Evolutionary conservation across 2,888 invertebrate genomes (phyloP), one percentile per base, ranked within the genome.

Genomic region (Oligia strigilis): DNA sequence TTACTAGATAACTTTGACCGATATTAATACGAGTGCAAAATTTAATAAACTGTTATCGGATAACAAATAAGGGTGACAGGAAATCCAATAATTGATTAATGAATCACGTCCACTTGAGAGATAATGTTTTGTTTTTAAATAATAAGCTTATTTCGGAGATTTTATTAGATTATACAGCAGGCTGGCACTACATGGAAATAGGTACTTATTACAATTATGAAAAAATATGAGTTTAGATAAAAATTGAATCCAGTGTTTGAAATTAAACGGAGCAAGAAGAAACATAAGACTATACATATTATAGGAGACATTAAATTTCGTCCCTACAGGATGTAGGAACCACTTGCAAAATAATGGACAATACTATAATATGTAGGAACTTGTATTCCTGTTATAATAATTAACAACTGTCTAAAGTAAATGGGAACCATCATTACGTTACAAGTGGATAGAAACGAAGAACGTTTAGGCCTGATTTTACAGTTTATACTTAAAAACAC

Each of bases 1-100:
- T 93, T 92, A 90, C 89, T 87, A 92, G 95, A 95, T 96, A 95
- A 94, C 89, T 94, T 88, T 90, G 86, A 91, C 89, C 90, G 89
- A 93, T 95, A 95, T 93, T 93, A 94, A 93, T 92, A 93, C 89
- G 90, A 91, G 90, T 92, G 90, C 93, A 92, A 94, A 95, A 95
- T 95, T 96, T 96, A 96, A 96, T 96, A 96, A 95, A 93, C 92
- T 91, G 86, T 93, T 96, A 96, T 96, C 96, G 87, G 88, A 93
- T 90, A 93, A 90, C 92, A 93, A 94, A 94, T 93, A 94, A 92
- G 91, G 92, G 93, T 91, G 92, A 91, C 92, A 90, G 89, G 87
- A 89, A 91, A 93, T 91, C 91, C 92, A 94, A 93, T 94, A 93
- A 95, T 94, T 93, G 92, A 92, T 93, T 92, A 94, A 93, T 94